A percentile compares a stretch with the other conserved stretches of the same genome.
Conservation (phyloP, 2,113 vertebrate genomes). For the Corythaixoides concolor region DNA sequence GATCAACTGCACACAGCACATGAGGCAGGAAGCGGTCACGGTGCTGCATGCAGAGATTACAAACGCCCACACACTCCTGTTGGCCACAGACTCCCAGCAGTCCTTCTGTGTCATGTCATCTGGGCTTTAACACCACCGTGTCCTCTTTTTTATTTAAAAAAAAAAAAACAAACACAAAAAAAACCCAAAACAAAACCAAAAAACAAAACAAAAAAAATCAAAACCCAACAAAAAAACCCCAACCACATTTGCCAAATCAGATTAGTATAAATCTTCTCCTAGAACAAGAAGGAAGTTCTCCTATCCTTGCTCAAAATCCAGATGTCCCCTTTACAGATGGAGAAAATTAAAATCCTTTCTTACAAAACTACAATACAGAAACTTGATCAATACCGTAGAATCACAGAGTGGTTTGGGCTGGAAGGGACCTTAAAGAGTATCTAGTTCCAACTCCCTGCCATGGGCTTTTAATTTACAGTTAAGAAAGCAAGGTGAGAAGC, state of each 20-base stretch:
- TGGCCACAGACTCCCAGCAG: not conserved
- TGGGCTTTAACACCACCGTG: not conserved
- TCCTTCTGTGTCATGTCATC: not conserved
- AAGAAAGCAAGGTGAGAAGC: not conserved
- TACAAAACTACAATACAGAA: not conserved
- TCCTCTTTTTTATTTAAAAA: not conserved
- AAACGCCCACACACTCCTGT: accelerated
- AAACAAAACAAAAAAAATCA: too few relatives aligned
- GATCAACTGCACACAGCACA: accelerated
- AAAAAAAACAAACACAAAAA: too few relatives aligned
- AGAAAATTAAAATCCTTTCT: not conserved
- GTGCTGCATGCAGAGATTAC: not conserved
- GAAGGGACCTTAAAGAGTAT: too few relatives aligned
- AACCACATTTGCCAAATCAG: not conserved
- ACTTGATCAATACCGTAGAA: not conserved
- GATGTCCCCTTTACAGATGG: not conserved
- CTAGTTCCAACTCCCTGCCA: too few relatives aligned
- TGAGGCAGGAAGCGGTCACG: not conserved
- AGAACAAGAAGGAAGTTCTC: not conserved
- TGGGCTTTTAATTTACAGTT: not conserved
- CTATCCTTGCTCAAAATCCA: not conserved
- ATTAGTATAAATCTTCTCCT: not conserved
- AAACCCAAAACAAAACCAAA: too few relatives aligned
- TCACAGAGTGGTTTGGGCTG: too few relatives aligned
- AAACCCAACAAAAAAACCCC: too few relatives aligned